phyloP scores from a whole-genome alignment of 2,888 invertebrate genomes.

The Tipula unca region DNA sequence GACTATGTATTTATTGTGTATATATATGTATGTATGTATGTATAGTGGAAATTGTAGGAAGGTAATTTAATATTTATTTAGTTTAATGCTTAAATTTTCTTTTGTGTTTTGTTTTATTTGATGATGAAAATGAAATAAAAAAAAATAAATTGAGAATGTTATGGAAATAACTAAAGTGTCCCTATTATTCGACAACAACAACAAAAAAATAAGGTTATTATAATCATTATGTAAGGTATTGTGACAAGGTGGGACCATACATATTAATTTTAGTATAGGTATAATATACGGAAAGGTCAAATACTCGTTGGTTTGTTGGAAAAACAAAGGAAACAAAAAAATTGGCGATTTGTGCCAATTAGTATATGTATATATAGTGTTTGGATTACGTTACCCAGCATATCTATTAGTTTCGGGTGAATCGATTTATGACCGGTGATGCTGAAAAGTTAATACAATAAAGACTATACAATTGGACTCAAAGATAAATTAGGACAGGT shows the following conservation, averaged over 20 bases:
- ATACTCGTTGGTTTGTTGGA: background rate
- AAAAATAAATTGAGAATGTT: background rate
- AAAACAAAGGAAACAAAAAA: background rate
- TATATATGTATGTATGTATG: too few relatives aligned
- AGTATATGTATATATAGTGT: background rate
- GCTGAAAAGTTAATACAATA: too few relatives aligned
- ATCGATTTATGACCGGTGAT: too few relatives aligned
- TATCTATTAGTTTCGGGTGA: background rate
- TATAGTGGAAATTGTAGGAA: background rate
- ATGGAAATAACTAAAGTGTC: background rate
- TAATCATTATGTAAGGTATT: background rate
- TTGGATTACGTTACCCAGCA: background rate
- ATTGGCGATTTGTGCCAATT: background rate
- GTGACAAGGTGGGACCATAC: background rate
- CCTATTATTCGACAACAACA: background rate
- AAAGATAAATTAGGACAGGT: too few relatives aligned
- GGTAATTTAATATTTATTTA: slow-evolving; percentile 14
- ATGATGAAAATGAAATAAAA: background rate
- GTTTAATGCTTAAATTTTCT: background rate
- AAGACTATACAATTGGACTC: too few relatives aligned
- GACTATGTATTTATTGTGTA: background rate
- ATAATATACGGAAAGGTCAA: background rate
- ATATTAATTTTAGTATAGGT: background rate
- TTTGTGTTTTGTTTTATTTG: background rate
- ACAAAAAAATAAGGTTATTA: background rate